Evolutionary conservation across 2,888 invertebrate genomes (phyloP).

Genomic region (Rhagium mordax): DNA sequence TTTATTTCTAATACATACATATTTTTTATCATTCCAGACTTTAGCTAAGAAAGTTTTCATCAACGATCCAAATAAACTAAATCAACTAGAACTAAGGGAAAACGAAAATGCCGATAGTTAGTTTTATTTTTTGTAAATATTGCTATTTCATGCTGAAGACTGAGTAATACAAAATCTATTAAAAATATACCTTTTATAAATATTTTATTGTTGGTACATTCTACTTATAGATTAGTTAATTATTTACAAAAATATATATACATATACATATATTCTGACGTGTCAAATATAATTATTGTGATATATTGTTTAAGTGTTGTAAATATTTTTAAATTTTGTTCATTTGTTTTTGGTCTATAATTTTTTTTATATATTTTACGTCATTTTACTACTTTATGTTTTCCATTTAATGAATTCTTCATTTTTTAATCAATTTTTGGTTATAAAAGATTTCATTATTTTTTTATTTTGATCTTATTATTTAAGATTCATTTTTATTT

Average conservation of each 20-base stretch:
- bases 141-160: constrained; percentile 57
- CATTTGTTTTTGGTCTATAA: constrained; percentile 28
- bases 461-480: constrained; percentile 45
- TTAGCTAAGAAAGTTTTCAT: constrained; percentile 86
- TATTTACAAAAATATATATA: constrained; percentile 45
- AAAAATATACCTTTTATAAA: constrained; percentile 63
- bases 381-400: not conserved
- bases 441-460: not conserved
- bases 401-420: not conserved
- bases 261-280: constrained; percentile 58
- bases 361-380: constrained; percentile 22
- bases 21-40: constrained; percentile 73
- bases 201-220: constrained; percentile 56
- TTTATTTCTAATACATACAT: too few relatives aligned
- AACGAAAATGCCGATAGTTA: constrained; percentile 60
- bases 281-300: constrained; percentile 68
- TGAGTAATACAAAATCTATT: constrained; percentile 61
- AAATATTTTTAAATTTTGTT: constrained; percentile 37
- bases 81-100: constrained; percentile 65
- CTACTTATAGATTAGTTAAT: constrained; percentile 49
- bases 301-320: constrained; percentile 60
- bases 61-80: constrained; percentile 85
- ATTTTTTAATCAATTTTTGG: constrained; percentile 33
- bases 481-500: constrained; percentile 45
- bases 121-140: constrained; percentile 51